Evolutionary conservation across 2,888 invertebrate species (phyloP).

Genomic region (Andrena chrysosceles): DNA sequence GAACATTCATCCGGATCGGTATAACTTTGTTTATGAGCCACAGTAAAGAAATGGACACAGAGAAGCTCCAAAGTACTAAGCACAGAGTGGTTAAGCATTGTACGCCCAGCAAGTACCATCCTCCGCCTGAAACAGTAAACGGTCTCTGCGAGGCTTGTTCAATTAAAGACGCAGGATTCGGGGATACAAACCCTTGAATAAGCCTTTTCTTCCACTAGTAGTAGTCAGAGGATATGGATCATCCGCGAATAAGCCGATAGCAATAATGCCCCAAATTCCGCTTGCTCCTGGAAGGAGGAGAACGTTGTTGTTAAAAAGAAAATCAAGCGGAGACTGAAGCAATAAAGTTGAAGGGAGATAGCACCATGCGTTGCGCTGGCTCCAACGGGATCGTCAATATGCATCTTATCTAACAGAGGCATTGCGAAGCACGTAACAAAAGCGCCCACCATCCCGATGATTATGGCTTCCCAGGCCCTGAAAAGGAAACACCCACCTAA

Average conservation of each 20-base stretch:
- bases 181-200: slow-evolving; percentile 89
- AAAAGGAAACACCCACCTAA: slow-evolving; percentile 94
- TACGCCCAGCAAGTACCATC: slow-evolving; percentile 94
- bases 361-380: slow-evolving; percentile 94
- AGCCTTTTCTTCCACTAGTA: slow-evolving; percentile 91
- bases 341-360: neutral
- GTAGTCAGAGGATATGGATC: slow-evolving; percentile 93
- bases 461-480: slow-evolving; percentile 93
- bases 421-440: slow-evolving; percentile 89
- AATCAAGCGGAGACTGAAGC: neutral
- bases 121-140: slow-evolving; percentile 88
- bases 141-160: slow-evolving; percentile 17
- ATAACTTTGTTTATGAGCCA: slow-evolving; percentile 91
- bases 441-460: slow-evolving; percentile 93
- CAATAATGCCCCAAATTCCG: slow-evolving; percentile 90
- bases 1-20: slow-evolving; percentile 94
- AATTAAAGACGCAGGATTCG: neutral
- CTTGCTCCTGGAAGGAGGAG: slow-evolving; percentile 78
- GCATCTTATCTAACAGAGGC: slow-evolving; percentile 91
- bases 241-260: slow-evolving; percentile 95
- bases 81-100: slow-evolving; percentile 91
- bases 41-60: slow-evolving; percentile 90
- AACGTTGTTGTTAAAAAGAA: slow-evolving; percentile 15
- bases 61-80: slow-evolving; percentile 90
- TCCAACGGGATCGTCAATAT: slow-evolving; percentile 96